Percentiles rank a stretch among this genome's conserved stretches.
Conservation (phyloP, 2,888 invertebrate species). For the Strigamia crassipes region DNA sequence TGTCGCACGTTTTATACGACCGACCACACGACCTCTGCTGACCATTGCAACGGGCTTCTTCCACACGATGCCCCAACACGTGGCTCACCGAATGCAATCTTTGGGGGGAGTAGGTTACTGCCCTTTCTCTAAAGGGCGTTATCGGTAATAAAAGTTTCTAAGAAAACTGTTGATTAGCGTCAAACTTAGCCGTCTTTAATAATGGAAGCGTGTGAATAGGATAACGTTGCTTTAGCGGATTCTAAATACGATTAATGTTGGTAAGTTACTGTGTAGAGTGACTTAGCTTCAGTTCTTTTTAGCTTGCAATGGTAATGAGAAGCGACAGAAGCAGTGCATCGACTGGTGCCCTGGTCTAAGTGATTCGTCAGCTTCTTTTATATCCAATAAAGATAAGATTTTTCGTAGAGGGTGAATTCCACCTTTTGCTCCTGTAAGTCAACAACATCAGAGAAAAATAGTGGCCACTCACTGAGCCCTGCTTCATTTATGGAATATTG, state of each 20-base stretch:
- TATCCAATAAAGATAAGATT: conserved; percentile 38
- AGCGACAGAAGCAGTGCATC: conserved; percentile 12
- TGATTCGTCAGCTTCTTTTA: conserved; percentile 42
- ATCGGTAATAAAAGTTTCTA: conserved; percentile 24
- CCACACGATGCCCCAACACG: conserved; percentile 19
- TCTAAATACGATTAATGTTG: not conserved
- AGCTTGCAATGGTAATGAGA: conserved; percentile 10
- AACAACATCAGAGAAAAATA: conserved; percentile 31
- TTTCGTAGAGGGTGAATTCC: conserved; percentile 4
- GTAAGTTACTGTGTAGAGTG: not conserved
- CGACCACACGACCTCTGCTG: conserved; percentile 40
- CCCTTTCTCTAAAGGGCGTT: conserved; percentile 18
- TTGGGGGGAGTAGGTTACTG: not conserved
- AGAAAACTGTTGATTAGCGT: conserved; percentile 19
- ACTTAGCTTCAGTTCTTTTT: not conserved
- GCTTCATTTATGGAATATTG: conserved; percentile 28
- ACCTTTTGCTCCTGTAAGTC: conserved; percentile 24
- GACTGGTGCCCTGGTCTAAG: conserved; percentile 11
- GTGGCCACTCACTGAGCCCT: not conserved
- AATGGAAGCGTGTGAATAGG: not conserved
- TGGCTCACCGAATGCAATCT: conserved; percentile 24
- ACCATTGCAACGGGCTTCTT: conserved; percentile 24
- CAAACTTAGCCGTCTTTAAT: not conserved
- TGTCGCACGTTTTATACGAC: conserved; percentile 42
- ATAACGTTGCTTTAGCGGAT: not conserved